Conservation (phyloP, 1,140 invertebrate genomes). For the Drosophila chauvacae region DNA sequence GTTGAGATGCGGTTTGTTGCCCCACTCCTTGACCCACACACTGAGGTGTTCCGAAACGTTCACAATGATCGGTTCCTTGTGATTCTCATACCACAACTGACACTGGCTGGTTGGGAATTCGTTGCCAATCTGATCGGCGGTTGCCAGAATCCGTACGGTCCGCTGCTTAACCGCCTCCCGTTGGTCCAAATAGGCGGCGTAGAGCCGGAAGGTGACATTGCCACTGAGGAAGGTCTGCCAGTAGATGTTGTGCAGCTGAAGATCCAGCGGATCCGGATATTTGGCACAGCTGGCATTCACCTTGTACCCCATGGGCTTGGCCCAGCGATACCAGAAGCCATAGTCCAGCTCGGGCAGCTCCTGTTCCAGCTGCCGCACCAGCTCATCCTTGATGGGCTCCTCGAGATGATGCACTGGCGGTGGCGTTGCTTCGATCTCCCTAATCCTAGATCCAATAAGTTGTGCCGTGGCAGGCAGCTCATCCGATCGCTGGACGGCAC, state of each 20-base stretch:
- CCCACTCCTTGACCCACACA: conserved; percentile 95
- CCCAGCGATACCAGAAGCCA: conserved; percentile 48
- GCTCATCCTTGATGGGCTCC: conserved; percentile 49
- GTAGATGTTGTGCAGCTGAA: conserved; percentile 77
- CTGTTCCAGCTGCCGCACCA: conserved; percentile 52
- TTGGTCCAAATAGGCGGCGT: conserved; percentile 94
- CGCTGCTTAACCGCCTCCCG: conserved; percentile 88
- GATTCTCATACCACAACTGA: conserved; percentile 94
- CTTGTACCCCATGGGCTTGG: conserved; percentile 41
- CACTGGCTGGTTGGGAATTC: conserved; percentile 89
- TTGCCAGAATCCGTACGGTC: conserved; percentile 91
- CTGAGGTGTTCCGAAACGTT: conserved; percentile 93
- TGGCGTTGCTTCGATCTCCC: conserved; percentile 1
- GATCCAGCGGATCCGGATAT: conserved; percentile 57
- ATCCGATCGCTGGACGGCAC: conserved; percentile 17
- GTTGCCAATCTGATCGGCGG: conserved; percentile 93
- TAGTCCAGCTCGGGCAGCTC: conserved; percentile 73
- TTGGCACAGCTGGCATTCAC: conserved; percentile 37
- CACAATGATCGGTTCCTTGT: conserved; percentile 89
- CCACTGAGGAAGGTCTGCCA: conserved; percentile 92
- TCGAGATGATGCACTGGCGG: conserved; percentile 3
- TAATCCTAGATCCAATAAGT: no score
- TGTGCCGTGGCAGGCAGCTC: not conserved
- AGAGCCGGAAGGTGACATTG: conserved; percentile 94
- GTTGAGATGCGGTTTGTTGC: conserved; percentile 92